Conservation (phyloP, 2,888 invertebrate genomes). For the Protonemura montana region DNA sequence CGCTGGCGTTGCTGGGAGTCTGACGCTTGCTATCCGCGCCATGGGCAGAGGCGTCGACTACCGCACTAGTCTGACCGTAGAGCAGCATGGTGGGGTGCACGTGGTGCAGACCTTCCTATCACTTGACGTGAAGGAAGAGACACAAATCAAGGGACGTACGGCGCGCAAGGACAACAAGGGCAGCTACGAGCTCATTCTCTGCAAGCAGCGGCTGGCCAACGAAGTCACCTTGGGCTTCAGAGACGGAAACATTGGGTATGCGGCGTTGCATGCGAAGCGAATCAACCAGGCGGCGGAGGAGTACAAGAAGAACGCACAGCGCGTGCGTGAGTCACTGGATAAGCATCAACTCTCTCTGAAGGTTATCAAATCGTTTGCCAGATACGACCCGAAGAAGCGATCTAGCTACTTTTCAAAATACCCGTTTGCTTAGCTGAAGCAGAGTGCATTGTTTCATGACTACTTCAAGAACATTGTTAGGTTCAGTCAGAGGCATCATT, state of each 20-base stretch:
- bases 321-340: not conserved
- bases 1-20: not conserved
- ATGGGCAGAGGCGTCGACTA: slow-evolving; percentile 21
- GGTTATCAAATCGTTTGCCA: not conserved
- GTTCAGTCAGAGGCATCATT: too few relatives aligned
- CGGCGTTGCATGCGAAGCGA: not conserved
- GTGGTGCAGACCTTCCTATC: slow-evolving; percentile 13
- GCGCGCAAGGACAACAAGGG: slow-evolving; percentile 8
- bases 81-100: not conserved
- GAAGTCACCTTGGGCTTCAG: not conserved
- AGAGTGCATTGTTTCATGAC: too few relatives aligned
- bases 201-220: not conserved
- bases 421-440: not conserved
- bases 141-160: not conserved
- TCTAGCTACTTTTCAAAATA: slow-evolving; percentile 1
- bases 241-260: not conserved
- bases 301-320: not conserved
- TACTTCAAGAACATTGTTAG: too few relatives aligned
- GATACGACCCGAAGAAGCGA: not conserved
- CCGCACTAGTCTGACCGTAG: not conserved
- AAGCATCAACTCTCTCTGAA: not conserved
- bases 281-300: not conserved
- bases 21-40: not conserved
- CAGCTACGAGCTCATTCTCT: not conserved
- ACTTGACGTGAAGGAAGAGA: not conserved